Conservation (phyloP, 2,113 vertebrate species). For the Grammomys dolichurus region DNA sequence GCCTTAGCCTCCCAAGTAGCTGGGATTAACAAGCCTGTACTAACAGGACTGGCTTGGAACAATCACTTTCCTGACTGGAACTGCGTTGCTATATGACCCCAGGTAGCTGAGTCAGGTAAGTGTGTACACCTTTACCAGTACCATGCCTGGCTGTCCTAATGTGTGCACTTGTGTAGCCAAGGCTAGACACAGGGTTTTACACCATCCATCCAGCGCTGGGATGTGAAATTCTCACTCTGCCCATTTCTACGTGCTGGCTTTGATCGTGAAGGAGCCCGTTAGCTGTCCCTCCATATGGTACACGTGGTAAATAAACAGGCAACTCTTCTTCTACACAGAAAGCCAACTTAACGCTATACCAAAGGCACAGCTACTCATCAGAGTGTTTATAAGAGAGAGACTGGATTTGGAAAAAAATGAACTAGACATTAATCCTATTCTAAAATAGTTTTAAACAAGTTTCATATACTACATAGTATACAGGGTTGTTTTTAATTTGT, state of each 20-base stretch:
- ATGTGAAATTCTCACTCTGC: background rate
- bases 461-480: background rate
- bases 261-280: background rate
- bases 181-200: background rate
- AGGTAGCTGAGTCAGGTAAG: background rate
- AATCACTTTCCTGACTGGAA: background rate
- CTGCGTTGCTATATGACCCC: background rate
- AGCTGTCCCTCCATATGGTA: too few relatives aligned
- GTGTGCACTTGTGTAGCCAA: background rate
- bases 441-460: slow-evolving; percentile 26
- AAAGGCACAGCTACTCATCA: background rate
- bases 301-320: background rate
- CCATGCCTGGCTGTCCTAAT: background rate
- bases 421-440: slow-evolving; percentile 17
- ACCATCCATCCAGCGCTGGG: background rate
- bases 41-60: background rate
- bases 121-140: too few relatives aligned
- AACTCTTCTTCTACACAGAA: background rate
- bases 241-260: background rate
- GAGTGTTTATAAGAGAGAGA: slow-evolving; percentile 38
- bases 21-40: background rate
- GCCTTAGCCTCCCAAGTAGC: background rate
- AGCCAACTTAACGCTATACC: background rate
- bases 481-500: background rate
- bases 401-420: slow-evolving; percentile 58